Base-by-base conservation (phyloP, 2,113 vertebrate species). In the Trinectes maculatus region DNA sequence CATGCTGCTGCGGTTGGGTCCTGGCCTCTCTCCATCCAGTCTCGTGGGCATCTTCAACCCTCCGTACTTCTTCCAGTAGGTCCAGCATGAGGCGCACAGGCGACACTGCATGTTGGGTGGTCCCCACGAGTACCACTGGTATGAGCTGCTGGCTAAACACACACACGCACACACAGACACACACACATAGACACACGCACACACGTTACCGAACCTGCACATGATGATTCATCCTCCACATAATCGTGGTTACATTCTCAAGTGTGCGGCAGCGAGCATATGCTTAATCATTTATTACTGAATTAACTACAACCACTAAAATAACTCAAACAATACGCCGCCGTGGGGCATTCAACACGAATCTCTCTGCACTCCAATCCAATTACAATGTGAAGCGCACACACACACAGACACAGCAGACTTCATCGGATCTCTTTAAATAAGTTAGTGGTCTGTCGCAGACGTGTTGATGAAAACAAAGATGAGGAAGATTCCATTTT, bases 71-170 rank as follows among this genome's bases (percentile, higher is more conserved):
- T 99, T 99, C 97, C 97, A 99, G 91, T 99, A 99, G 3, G 95
- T 97, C 97, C 97, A 99, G 89, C 98, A 99, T 85, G 95, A 95
- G 43, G 96, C 96, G 73, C 98, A 99, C 68, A 99, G 93, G 49
- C 97, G 94, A 93, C 98, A 99, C 92, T 99, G 97, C 97, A 99
- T 98, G 94, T 96, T 98, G 84, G 96, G 95, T 70, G 98, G 98
- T 73, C 97, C 97, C 98, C 96, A 99, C 74, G 97, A 99, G 94
- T 99, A 98, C 97, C 97, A 99, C 93, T 99, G 97, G 93, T 97
- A 97, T 73, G 98, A 99, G 91, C 94, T 96, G 86, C 94, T 95
- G 85, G 95, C 97, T 99, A 80, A 87, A 92, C 85, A 90, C 87
- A 85, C 75, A 79, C 24, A 56, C 22, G 40, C 15, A 71, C 9